A percentile compares a stretch with the other conserved stretches of the same genome.
Conservation (phyloP, 2,113 vertebrate species). For the Xenus cinereus region DNA sequence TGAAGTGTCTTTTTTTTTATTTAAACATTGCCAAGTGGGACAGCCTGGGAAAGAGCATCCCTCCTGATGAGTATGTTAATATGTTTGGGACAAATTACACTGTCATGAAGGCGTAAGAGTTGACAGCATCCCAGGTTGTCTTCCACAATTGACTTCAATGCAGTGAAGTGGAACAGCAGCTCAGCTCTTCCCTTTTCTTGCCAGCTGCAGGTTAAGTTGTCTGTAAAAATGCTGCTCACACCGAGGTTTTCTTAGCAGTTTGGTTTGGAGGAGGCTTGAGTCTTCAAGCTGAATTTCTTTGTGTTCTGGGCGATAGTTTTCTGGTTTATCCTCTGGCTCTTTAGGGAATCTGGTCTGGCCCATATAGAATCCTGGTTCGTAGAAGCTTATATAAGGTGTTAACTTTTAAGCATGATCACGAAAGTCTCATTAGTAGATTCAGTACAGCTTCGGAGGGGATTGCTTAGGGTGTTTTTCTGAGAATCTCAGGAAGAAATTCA, state of each 20-base stretch:
- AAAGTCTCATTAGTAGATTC: background rate
- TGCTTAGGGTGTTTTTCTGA: background rate
- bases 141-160: background rate
- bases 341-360: background rate
- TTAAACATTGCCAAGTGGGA: background rate
- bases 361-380: background rate
- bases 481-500: background rate
- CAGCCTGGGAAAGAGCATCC: background rate
- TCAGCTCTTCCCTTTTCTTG: background rate
- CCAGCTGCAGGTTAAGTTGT: background rate
- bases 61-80: background rate
- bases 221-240: background rate
- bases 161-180: background rate
- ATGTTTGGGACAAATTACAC: background rate
- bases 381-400: background rate
- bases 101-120: background rate
- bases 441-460: background rate
- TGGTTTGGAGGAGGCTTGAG: background rate
- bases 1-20: too few relatives aligned
- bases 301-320: background rate
- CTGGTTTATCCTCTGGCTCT: background rate
- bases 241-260: background rate
- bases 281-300: background rate
- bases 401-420: rapidly evolving
- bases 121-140: background rate